phyloP scores from a whole-genome alignment of 2,113 vertebrate genomes.

The Pipa parva region DNA sequence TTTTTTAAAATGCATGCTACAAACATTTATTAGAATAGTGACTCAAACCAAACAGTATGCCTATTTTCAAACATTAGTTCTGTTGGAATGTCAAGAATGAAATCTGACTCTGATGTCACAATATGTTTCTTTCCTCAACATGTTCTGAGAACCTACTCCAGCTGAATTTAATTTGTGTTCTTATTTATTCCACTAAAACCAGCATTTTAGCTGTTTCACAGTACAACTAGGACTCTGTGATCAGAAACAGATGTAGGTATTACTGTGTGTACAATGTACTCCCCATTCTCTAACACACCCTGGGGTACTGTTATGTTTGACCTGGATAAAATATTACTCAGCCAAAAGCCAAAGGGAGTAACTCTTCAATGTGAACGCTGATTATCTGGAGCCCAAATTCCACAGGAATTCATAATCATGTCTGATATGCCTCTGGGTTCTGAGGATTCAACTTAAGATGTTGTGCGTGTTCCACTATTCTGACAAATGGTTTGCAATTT shows the following conservation, averaged over 20 bases:
- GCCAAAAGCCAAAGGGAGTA: constrained; percentile 10
- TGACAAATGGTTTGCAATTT: neutral
- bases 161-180: neutral
- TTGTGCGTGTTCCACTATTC: neutral
- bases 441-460: neutral
- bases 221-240: neutral
- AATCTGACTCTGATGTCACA: neutral
- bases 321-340: constrained; percentile 9
- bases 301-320: constrained; percentile 8
- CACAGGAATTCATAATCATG: neutral
- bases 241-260: constrained; percentile 17
- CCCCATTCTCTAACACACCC: neutral
- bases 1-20: too few relatives aligned
- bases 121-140: neutral
- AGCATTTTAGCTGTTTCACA: constrained; percentile 9
- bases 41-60: too few relatives aligned
- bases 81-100: neutral
- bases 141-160: neutral
- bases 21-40: too few relatives aligned
- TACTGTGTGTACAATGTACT: neutral
- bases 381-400: neutral
- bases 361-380: neutral
- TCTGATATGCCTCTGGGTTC: neutral
- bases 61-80: too few relatives aligned
- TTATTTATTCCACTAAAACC: constrained; percentile 9